A percentile compares a stretch with the other conserved stretches of the same genome.
phyloP scores from a whole-genome alignment of 92 coral and sea anemone genomes.

The Umimayanthus kanabou region DNA sequence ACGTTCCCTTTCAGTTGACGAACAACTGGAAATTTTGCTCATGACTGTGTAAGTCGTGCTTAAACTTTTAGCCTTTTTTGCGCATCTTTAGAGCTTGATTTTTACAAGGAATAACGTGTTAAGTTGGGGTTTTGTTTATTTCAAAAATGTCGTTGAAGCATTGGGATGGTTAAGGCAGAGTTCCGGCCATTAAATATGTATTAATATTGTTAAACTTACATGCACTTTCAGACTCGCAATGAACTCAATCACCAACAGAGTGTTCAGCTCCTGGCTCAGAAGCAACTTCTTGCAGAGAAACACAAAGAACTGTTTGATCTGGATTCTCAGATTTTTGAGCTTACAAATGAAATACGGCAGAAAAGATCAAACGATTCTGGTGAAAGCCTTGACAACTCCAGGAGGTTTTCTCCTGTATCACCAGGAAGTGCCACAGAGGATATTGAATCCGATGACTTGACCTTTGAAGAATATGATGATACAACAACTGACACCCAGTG shows the following conservation, averaged over 20 bases:
- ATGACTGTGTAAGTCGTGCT: too few relatives aligned
- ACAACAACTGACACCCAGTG: not conserved
- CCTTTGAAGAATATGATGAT: constrained; percentile 10
- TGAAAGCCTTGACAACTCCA: not conserved
- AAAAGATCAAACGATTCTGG: constrained; percentile 35
- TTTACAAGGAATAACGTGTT: too few relatives aligned
- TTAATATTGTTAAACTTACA: not conserved
- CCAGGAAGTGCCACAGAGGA: constrained; percentile 8
- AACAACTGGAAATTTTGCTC: too few relatives aligned
- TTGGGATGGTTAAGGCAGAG: too few relatives aligned
- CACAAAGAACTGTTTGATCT: constrained; percentile 81
- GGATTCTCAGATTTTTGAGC: constrained; percentile 74
- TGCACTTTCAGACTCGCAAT: constrained; percentile 62
- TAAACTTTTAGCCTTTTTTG: too few relatives aligned
- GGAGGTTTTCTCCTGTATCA: not conserved
- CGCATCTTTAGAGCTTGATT: too few relatives aligned
- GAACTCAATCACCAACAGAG: constrained; percentile 89
- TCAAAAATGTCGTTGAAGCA: too few relatives aligned
- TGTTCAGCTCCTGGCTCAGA: constrained; percentile 81
- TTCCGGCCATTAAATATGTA: not conserved
- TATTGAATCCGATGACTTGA: not conserved
- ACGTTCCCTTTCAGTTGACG: too few relatives aligned
- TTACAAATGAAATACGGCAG: constrained; percentile 55
- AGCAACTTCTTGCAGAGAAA: constrained; percentile 85
- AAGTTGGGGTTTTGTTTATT: too few relatives aligned